Conservation (phyloP, 2,797 vertebrate genomes). For the Moxostoma hubbsi region DNA sequence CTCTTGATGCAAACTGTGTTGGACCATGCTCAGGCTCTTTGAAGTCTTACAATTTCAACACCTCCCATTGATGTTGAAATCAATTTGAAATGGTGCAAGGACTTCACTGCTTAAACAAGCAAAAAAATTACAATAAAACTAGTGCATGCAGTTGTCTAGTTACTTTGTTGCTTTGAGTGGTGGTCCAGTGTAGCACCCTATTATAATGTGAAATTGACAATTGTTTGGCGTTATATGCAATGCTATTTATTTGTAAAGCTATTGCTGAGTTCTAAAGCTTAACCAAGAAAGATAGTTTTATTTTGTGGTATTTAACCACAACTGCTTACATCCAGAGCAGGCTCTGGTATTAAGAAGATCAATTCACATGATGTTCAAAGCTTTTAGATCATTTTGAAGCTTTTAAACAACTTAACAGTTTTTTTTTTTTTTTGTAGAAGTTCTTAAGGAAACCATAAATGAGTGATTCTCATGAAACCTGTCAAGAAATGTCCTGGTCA, state of each 20-base stretch:
- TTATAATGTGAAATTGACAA: slow-evolving; percentile 67
- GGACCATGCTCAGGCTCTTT: slow-evolving; percentile 1
- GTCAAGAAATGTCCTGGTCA: too few species aligned
- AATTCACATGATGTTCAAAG: neutral
- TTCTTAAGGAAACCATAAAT: too few species aligned
- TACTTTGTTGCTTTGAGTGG: slow-evolving; percentile 65
- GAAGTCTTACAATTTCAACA: neutral
- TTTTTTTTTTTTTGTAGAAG: neutral
- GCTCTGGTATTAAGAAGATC: slow-evolving; percentile 47
- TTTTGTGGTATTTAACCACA: slow-evolving; percentile 2
- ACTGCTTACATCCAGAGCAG: slow-evolving; percentile 47
- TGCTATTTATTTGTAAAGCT: slow-evolving; percentile 30
- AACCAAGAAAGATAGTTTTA: slow-evolving; percentile 6
- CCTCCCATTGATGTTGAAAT: slow-evolving; percentile 6
- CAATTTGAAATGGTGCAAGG: slow-evolving; percentile 21
- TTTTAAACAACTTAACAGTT: neutral
- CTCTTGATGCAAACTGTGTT: neutral
- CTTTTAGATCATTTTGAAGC: slow-evolving; percentile 7
- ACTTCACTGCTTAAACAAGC: too few species aligned
- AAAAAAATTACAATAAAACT: slow-evolving; percentile 12
- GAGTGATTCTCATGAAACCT: too few species aligned
- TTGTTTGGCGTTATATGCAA: slow-evolving; percentile 6
- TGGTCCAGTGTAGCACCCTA: slow-evolving; percentile 75
- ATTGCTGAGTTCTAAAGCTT: neutral
- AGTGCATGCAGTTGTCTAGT: slow-evolving; percentile 67